Conservation (phyloP, 2,113 vertebrate species). For the Coptodon rendalli region DNA sequence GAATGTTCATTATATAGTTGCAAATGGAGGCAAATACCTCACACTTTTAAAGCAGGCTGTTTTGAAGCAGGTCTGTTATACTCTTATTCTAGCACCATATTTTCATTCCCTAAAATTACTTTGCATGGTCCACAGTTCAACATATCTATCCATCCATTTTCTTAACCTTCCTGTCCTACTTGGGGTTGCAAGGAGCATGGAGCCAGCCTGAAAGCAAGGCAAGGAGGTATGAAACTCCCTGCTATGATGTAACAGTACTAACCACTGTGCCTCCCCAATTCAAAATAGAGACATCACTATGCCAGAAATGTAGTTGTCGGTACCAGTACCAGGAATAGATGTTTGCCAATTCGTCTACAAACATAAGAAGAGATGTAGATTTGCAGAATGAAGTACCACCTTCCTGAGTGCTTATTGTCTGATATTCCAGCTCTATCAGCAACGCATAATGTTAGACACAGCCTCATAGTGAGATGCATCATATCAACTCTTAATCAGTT, state of each 20-base stretch:
- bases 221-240: background rate
- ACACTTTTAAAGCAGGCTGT: background rate
- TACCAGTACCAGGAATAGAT: background rate
- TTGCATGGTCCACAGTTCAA: background rate
- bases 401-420: background rate
- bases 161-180: background rate
- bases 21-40: background rate
- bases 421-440: background rate
- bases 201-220: background rate
- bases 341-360: background rate
- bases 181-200: background rate
- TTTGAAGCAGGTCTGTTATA: background rate
- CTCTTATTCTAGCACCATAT: background rate
- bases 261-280: background rate
- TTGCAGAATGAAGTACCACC: background rate
- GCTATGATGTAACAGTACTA: background rate
- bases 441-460: background rate
- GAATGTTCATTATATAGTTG: background rate
- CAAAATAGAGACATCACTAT: background rate
- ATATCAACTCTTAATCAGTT: background rate
- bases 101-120: background rate
- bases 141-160: background rate
- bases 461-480: background rate
- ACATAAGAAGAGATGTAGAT: background rate
- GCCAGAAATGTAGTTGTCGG: background rate